These are phyloP conservation scores for Pantherophis vulpinus DNA, from an alignment of 2,797 vertebrate genomes.

Conservation along the genomic window DNA sequence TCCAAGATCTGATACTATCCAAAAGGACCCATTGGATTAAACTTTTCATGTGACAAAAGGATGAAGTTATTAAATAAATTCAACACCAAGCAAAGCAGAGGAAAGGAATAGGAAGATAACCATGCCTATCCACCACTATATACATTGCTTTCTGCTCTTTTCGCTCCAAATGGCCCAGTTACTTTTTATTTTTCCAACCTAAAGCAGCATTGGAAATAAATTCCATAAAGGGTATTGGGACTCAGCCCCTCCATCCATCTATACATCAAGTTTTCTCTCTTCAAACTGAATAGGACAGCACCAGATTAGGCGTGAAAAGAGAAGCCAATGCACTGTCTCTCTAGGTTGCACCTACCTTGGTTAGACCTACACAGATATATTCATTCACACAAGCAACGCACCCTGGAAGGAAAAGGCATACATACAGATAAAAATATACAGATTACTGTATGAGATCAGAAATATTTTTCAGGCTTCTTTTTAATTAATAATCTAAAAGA, in stretches of 20 bases:
- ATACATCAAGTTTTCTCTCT: not conserved
- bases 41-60: not conserved
- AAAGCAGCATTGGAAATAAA: not conserved
- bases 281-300: not conserved
- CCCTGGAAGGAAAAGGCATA: not conserved
- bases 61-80: not conserved
- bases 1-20: not conserved
- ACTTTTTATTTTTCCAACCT: not conserved
- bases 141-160: not conserved
- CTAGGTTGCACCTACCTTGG: not conserved
- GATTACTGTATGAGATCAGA: not conserved
- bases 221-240: not conserved
- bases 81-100: not conserved
- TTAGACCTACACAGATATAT: not conserved
- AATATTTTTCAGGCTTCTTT: not conserved
- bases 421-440: not conserved
- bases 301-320: not conserved
- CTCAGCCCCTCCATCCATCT: not conserved
- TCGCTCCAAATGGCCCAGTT: not conserved
- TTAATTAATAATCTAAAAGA: not conserved
- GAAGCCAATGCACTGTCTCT: not conserved
- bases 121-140: not conserved
- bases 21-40: not conserved
- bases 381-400: not conserved
- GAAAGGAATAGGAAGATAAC: not conserved